phyloP scores from a whole-genome alignment of 2,888 invertebrate genomes.

The Odontocerum albicorne region DNA sequence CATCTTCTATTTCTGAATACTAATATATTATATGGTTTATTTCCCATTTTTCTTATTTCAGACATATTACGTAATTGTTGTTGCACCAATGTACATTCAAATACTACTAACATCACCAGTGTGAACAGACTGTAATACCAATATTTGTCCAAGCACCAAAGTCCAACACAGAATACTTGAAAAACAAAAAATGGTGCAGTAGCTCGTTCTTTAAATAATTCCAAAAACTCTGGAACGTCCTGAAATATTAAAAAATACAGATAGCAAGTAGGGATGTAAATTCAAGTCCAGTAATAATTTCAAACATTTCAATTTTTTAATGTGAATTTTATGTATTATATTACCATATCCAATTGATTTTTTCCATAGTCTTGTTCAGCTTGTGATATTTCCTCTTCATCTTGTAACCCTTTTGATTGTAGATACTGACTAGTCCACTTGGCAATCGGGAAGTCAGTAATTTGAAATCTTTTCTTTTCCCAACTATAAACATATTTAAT shows the following conservation, averaged over 20 bases:
- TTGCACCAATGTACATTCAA: slow-evolving; percentile 97
- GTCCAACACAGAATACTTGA: slow-evolving; percentile 97
- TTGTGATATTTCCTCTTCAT: slow-evolving; percentile 74
- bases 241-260: slow-evolving; percentile 40
- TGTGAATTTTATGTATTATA: slow-evolving; percentile 31
- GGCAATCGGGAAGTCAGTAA: slow-evolving; percentile 83
- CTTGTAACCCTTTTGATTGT: slow-evolving; percentile 84
- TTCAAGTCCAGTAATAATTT: not conserved
- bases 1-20: slow-evolving; percentile 90
- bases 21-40: slow-evolving; percentile 90
- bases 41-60: slow-evolving; percentile 99
- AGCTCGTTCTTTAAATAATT: slow-evolving; percentile 95
- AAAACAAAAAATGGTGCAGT: slow-evolving; percentile 99
- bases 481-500: slow-evolving; percentile 92
- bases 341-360: slow-evolving; percentile 84
- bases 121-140: slow-evolving; percentile 99
- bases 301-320: not conserved
- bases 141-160: slow-evolving; percentile 99
- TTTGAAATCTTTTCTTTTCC: slow-evolving; percentile 77
- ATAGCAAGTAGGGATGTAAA: not conserved
- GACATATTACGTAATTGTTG: slow-evolving; percentile 98
- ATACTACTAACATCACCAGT: slow-evolving; percentile 91
- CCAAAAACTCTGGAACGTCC: slow-evolving; percentile 94
- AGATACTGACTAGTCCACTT: slow-evolving; percentile 70
- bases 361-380: slow-evolving; percentile 85